Evolutionary conservation across 2,888 invertebrate species (phyloP).

Genomic region (Bimastos eiseni): DNA sequence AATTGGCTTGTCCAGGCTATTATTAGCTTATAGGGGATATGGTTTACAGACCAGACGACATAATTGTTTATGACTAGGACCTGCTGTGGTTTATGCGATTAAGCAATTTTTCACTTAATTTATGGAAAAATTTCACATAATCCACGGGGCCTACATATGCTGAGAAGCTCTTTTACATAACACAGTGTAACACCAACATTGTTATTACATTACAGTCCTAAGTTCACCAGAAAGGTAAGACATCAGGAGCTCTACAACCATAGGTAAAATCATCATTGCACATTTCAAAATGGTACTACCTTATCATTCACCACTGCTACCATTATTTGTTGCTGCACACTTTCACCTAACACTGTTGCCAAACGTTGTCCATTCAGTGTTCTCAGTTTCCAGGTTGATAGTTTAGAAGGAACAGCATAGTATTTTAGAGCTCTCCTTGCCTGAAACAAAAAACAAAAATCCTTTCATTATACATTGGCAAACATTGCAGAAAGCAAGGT

Average conservation of each 20-base stretch:
- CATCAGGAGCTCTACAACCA: no score
- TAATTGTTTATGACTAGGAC: no score
- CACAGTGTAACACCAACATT: background rate
- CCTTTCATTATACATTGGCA: background rate
- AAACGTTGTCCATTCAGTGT: constrained; percentile 22
- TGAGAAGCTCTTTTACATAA: no score
- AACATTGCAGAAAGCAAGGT: background rate
- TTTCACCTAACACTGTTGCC: background rate
- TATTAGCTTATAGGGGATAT: no score
- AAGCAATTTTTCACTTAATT: no score
- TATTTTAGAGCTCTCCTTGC: constrained; percentile 34
- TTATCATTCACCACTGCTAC: constrained; percentile 1
- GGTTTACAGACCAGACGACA: no score
- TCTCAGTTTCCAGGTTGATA: constrained; percentile 7
- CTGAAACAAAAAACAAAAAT: background rate
- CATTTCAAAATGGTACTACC: constrained; percentile 15
- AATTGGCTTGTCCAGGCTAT: no score
- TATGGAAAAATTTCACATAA: no score
- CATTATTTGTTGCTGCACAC: constrained; percentile 18
- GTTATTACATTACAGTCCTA: background rate
- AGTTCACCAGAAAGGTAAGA: background rate
- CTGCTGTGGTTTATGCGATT: no score
- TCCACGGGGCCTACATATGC: no score
- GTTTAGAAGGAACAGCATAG: constrained; percentile 17
- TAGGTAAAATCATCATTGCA: background rate